Evolutionary conservation across 2,888 invertebrate genomes (phyloP).

Genomic region (Camptogramma bilineatum): DNA sequence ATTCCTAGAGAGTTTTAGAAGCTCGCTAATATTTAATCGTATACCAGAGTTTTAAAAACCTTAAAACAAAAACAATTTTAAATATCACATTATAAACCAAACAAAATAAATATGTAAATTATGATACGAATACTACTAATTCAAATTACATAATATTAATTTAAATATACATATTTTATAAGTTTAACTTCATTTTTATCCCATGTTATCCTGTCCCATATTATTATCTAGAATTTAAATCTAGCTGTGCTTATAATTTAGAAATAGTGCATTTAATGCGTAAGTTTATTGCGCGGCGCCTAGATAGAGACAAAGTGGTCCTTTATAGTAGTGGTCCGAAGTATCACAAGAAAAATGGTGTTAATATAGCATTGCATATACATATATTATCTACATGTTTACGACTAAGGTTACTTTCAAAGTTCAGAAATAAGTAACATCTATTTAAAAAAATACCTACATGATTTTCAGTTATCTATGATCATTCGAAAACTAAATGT

Average conservation of each 20-base stretch:
- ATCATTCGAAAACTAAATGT: no score
- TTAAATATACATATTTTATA: no score
- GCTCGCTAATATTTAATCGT: conserved; percentile 11
- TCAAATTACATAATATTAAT: no score
- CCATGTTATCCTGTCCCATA: conserved; percentile 42
- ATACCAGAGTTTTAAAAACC: neutral
- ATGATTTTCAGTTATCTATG: no score
- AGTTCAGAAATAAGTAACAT: neutral
- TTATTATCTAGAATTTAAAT: conserved; percentile 31
- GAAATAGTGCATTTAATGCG: conserved; percentile 55
- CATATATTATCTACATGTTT: conserved; percentile 4
- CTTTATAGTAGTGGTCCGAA: conserved; percentile 48
- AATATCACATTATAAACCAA: neutral
- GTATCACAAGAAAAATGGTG: conserved; percentile 41
- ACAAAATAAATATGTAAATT: neutral
- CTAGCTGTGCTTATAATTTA: conserved; percentile 35
- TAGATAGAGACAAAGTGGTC: conserved; percentile 51
- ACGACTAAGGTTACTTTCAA: conserved; percentile 12
- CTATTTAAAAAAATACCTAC: no score
- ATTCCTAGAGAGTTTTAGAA: conserved; percentile 9
- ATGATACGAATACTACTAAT: no score
- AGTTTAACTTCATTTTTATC: conserved; percentile 1
- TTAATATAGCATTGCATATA: conserved; percentile 23
- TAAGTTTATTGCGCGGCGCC: conserved; percentile 36
- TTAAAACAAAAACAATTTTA: neutral